Percentiles rank a stretch among this genome's conserved stretches.
Conservation (phyloP, 1,140 invertebrate genomes). For the Drosophila sp. region DNA sequence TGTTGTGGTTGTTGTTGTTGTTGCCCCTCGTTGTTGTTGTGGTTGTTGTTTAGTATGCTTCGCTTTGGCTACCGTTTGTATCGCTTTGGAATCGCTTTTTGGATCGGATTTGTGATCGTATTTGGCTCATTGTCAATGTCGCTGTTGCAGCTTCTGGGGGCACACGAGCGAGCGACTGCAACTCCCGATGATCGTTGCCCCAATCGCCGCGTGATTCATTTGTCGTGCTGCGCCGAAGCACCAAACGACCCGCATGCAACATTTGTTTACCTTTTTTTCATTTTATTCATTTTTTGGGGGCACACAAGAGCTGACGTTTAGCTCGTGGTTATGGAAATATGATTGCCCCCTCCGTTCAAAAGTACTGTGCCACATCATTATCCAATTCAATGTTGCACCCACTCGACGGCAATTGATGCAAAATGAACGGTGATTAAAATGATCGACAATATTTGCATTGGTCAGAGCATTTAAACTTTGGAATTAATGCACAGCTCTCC, state of each 20-base stretch:
- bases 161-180: conserved; percentile 38
- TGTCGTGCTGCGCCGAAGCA: conserved; percentile 65
- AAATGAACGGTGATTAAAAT: conserved; percentile 70
- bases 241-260: conserved; percentile 32
- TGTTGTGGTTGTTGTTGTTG: conserved; percentile 32
- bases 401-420: conserved; percentile 57
- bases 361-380: conserved; percentile 46
- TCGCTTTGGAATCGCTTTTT: conserved; percentile 58
- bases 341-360: conserved; percentile 46
- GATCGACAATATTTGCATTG: conserved; percentile 70
- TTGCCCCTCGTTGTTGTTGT: conserved; percentile 36
- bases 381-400: conserved; percentile 53
- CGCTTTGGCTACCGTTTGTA: conserved; percentile 75
- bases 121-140: conserved; percentile 82
- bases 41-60: conserved; percentile 52
- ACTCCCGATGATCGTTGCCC: conserved; percentile 20
- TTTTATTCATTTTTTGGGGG: conserved; percentile 5
- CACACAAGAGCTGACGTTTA: conserved; percentile 39
- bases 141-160: conserved; percentile 50
- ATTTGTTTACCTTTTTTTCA: conserved; percentile 13
- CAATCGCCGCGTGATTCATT: conserved; percentile 72
- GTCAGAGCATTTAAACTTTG: conserved; percentile 67
- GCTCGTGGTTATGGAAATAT: conserved; percentile 65
- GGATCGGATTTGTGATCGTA: conserved; percentile 43
- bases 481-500: conserved; percentile 27